Base-by-base conservation (phyloP, 23 tunicate genomes). In the Trididemnum nubilum region DNA sequence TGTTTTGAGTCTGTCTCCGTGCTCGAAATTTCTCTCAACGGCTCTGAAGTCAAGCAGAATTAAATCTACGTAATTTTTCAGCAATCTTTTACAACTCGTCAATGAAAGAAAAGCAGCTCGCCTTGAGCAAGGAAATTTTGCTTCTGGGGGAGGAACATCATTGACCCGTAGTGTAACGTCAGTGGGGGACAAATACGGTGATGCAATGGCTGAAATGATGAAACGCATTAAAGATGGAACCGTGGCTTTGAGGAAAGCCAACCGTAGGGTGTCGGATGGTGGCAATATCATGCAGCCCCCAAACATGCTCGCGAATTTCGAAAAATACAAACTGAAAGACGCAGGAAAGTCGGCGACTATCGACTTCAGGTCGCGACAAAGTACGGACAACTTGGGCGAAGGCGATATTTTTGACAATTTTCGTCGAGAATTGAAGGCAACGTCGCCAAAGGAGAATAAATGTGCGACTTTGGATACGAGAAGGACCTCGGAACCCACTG, bases 171-270 rank as follows among this genome's bases (percentile, higher is more conserved):
- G 77, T 36, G 30, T 26, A 2, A 18, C 73, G 18, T 72, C 35
- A 19, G 30, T 33, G 1, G 81, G 50, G 30, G 71, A 78, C 39
- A 21, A 25, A 28, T 87, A 82, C 81, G 94, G 87, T 18, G 86
- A 83, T 71, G 94, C 94, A n/a, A 89, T 89, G 94, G 85, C 80
- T 33, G 94, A 89, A 72, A 89, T 89, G 94, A 89, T 89, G 88
- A 77, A 83, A 33, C 44, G 94, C 77, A 89, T 89, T 27, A 89
- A 89, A 64, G 36, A 51, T 25, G 94, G 94, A 31, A 85, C 64
- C 35, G 82, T 85, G 19, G 88, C 75, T 5, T 33, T 85, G 65
- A 76, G 51, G 38, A 76, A 60, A 59, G 75, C 73, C 7, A 82
- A 70, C 27, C 34, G 77, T 29, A 49, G 67, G 27, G 19, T 75